phyloP scores from a whole-genome alignment of 2,888 invertebrate species.

The Seladonia tumulorum region DNA sequence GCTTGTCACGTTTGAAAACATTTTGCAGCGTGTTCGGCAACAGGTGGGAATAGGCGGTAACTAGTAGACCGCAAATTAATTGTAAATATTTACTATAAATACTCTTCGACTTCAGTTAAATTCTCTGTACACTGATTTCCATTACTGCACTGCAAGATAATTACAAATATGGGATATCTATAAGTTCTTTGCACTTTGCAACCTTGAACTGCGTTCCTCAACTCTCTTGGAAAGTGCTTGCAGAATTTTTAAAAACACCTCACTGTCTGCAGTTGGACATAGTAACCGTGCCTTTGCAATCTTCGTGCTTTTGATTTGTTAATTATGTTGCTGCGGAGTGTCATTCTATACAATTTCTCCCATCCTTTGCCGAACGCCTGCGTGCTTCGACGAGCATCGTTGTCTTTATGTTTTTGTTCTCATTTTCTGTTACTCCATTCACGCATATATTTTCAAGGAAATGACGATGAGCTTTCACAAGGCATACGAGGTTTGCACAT shows the following conservation, averaged over 20 bases:
- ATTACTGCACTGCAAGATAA: not conserved
- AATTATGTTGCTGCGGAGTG: not conserved
- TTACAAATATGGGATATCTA: too few relatives aligned
- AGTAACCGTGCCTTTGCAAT: not conserved
- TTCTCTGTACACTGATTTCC: too few relatives aligned
- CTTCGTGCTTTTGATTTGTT: not conserved
- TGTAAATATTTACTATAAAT: too few relatives aligned
- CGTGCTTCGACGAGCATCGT: not conserved
- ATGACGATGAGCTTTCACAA: constrained; percentile 84
- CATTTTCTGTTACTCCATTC: constrained; percentile 17
- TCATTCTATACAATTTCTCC: not conserved
- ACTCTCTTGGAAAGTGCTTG: not conserved
- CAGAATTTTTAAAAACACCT: not conserved
- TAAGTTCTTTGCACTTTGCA: not conserved
- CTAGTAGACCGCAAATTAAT: not conserved
- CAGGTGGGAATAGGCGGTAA: not conserved
- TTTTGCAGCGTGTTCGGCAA: not conserved
- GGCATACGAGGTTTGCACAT: constrained; percentile 92
- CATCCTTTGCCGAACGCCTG: not conserved
- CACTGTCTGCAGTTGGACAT: not conserved
- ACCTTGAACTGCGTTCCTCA: not conserved
- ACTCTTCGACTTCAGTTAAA: too few relatives aligned
- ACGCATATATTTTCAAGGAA: constrained; percentile 70
- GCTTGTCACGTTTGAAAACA: not conserved
- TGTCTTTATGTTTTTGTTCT: constrained; percentile 15